phyloP scores from a whole-genome alignment of 2,888 invertebrate species.

The Pollenia griseotomentosa region DNA sequence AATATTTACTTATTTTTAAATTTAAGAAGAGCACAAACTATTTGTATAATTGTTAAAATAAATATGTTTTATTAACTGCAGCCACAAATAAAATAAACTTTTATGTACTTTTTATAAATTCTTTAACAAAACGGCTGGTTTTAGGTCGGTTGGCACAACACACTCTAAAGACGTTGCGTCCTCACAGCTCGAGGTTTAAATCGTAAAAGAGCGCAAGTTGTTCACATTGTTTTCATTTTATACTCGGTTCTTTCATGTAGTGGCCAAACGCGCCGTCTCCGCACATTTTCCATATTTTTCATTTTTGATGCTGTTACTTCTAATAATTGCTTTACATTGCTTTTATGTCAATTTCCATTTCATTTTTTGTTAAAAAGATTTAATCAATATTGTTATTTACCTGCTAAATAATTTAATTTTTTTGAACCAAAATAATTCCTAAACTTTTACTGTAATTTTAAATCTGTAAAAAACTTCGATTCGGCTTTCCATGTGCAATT shows the following conservation, averaged over 20 bases:
- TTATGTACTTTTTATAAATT: constrained; percentile 45
- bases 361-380: background rate
- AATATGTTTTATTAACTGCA: constrained; percentile 36
- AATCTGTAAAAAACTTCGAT: background rate
- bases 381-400: constrained; percentile 23
- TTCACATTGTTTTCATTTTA: constrained; percentile 69
- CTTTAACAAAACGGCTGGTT: constrained; percentile 45
- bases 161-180: constrained; percentile 76
- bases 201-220: constrained; percentile 79
- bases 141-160: constrained; percentile 68
- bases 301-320: background rate
- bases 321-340: background rate
- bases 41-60: constrained; percentile 1
- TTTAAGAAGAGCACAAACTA: constrained; percentile 50
- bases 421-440: background rate
- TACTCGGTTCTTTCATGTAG: constrained; percentile 43
- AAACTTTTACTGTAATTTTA: background rate
- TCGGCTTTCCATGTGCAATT: constrained; percentile 62
- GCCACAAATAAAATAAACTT: constrained; percentile 30
- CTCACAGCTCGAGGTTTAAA: constrained; percentile 77
- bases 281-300: constrained; percentile 34
- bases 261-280: constrained; percentile 69
- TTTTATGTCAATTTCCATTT: background rate
- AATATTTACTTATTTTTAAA: background rate
- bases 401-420: constrained; percentile 5